Conservation (phyloP, 2,888 invertebrate species). For the Dorcus hopei region DNA sequence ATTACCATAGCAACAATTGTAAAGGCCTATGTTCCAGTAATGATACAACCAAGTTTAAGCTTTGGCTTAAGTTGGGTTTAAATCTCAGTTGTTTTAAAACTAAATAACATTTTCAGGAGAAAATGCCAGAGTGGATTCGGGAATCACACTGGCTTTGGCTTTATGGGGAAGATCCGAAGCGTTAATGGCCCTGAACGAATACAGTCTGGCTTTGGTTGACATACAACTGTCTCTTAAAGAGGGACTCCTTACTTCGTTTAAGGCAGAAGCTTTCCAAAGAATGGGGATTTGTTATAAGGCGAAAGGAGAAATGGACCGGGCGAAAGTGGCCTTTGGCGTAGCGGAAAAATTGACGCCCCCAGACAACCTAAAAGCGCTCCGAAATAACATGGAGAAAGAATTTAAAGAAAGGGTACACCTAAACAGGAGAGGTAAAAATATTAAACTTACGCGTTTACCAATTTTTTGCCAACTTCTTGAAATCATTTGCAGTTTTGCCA, state of each 20-base stretch:
- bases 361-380: slow-evolving; percentile 48
- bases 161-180: slow-evolving; percentile 66
- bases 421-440: slow-evolving; percentile 20
- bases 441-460: background rate
- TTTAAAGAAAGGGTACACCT: slow-evolving; percentile 23
- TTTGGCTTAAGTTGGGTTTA: too few relatives aligned
- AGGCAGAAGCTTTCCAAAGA: slow-evolving; percentile 65
- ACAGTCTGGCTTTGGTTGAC: slow-evolving; percentile 63
- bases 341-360: slow-evolving; percentile 58
- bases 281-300: slow-evolving; percentile 69
- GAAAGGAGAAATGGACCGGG: slow-evolving; percentile 58
- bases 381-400: slow-evolving; percentile 47
- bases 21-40: too few relatives aligned
- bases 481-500: slow-evolving; percentile 18
- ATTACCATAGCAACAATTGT: too few relatives aligned
- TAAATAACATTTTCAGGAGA: slow-evolving; percentile 28
- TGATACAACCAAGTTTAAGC: too few relatives aligned
- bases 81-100: background rate
- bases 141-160: slow-evolving; percentile 62
- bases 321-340: slow-evolving; percentile 64
- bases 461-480: too few relatives aligned
- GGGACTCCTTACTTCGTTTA: slow-evolving; percentile 59
- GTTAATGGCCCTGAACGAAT: slow-evolving; percentile 57
- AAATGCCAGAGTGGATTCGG: slow-evolving; percentile 54
- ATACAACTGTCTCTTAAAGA: slow-evolving; percentile 63